Evolutionary conservation across 2,888 invertebrate species (phyloP), one percentile per base, ranked within the genome.

Genomic region (Stomorhina lunata): DNA sequence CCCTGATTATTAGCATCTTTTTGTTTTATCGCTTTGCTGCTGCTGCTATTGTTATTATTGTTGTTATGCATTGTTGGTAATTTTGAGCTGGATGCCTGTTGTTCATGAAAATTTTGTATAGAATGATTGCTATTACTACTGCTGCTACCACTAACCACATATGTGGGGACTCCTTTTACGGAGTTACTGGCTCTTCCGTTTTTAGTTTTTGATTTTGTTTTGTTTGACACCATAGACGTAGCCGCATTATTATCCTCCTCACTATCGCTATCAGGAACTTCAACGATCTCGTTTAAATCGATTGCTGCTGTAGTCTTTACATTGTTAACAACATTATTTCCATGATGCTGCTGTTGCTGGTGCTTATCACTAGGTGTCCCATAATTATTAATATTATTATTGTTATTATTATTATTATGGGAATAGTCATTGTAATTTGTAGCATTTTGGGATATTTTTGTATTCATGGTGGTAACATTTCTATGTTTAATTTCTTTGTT

Each of bases 251-350:
- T 84, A 4, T 85, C 86, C 3, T 79, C 80, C 68, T 87, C 86
- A 73, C 85, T 86, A 57, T 87, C 86, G 65, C 87, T 87, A 37
- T 87, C 87, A 57, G 85, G 85, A 63, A 88, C 87, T 85, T 88
- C 87, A 63, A 87, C 85, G 53, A 87, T 84, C 77, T 87, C 87
- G n/a, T 79, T 63, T 4, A 43, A 50, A 53, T 69, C 72, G 55
- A 76, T 59, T 45, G 68, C 43, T 59, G 72, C n/a, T n/a, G n/a
- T n/a, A n/a, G n/a, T n/a, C n/a, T n/a, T 20, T 25, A 81, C 72
- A 65, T 57, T 83, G 45, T 20, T 55, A 20, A 32, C 12, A 20
- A 66, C 32, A 57, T 66, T 55, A 4, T 27, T 34, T n/a, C 55
- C 7, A n/a, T 45, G 25, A 80, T 81, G 72, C 50, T 61, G 32